These are phyloP conservation scores for Anthonomus grandis DNA, from an alignment of 1,140 invertebrate species.

Conservation along the genomic window DNA sequence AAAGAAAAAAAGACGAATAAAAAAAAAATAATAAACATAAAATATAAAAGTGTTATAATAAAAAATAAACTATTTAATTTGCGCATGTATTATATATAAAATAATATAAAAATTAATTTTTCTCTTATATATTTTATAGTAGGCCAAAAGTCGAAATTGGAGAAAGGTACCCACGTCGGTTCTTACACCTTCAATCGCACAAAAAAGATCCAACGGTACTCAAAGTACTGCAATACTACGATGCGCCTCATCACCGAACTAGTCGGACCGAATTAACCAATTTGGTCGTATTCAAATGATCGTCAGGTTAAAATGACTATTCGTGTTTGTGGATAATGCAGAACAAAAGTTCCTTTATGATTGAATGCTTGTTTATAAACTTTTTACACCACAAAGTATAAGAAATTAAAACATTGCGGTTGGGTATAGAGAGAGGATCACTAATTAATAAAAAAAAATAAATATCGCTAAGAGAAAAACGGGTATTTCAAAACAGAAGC, in stretches of 20 bases:
- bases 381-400: too few species aligned
- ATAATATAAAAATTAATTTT: background rate
- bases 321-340: too few species aligned
- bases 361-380: too few species aligned
- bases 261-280: slow-evolving; percentile 7
- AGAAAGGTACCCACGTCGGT: slow-evolving; percentile 4
- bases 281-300: slow-evolving; percentile 19
- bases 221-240: slow-evolving; percentile 3
- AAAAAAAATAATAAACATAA: background rate
- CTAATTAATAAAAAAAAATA: too few species aligned
- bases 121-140: slow-evolving; percentile 1
- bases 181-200: slow-evolving; percentile 11
- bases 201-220: slow-evolving; percentile 17
- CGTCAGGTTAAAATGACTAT: too few species aligned
- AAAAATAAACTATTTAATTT: background rate
- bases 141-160: slow-evolving; percentile 14
- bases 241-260: too few species aligned
- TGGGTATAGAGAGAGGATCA: too few species aligned
- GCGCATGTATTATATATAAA: background rate
- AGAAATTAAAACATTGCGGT: too few species aligned
- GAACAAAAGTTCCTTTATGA: too few species aligned
- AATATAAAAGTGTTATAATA: background rate
- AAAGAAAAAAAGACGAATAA: too few species aligned
- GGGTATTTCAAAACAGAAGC: too few species aligned
- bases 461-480: too few species aligned